A percentile compares a stretch with the other conserved stretches of the same genome.
These are phyloP conservation scores for Eupeodes corollae DNA, from an alignment of 1,140 invertebrate genomes.

Conservation along the genomic window DNA sequence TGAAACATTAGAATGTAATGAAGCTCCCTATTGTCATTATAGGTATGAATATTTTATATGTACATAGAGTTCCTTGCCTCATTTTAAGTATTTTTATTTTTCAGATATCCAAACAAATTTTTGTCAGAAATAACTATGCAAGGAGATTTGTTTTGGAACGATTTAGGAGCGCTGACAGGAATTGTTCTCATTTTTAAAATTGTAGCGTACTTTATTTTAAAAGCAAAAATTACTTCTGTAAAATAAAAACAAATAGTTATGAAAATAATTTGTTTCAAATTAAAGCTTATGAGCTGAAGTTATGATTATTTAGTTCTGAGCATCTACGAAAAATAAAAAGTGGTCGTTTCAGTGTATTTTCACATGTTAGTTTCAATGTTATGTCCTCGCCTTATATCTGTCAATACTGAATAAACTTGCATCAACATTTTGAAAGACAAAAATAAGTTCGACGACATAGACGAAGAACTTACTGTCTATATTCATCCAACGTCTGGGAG, in stretches of 20 bases:
- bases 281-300: no score
- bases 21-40: constrained; percentile 59
- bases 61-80: not conserved
- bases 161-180: constrained; percentile 58
- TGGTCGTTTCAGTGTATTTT: no score
- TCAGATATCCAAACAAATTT: constrained; percentile 57
- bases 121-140: constrained; percentile 68
- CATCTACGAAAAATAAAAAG: no score
- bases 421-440: no score
- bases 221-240: constrained; percentile 31
- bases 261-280: no score
- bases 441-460: no score
- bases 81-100: constrained; percentile 14
- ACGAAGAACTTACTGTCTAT: no score
- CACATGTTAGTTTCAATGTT: no score
- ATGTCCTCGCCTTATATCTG: no score
- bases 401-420: no score
- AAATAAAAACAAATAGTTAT: constrained; percentile 13
- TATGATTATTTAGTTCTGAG: no score
- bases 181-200: constrained; percentile 62
- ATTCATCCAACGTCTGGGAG: no score
- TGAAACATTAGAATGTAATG: constrained; percentile 48
- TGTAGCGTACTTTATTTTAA: constrained; percentile 64
- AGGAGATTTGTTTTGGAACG: constrained; percentile 70
- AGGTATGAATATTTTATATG: constrained; percentile 34